Percentiles rank a stretch among this genome's conserved stretches.
Conservation (phyloP, 2,113 vertebrate genomes). For the Zapus hudsonius region DNA sequence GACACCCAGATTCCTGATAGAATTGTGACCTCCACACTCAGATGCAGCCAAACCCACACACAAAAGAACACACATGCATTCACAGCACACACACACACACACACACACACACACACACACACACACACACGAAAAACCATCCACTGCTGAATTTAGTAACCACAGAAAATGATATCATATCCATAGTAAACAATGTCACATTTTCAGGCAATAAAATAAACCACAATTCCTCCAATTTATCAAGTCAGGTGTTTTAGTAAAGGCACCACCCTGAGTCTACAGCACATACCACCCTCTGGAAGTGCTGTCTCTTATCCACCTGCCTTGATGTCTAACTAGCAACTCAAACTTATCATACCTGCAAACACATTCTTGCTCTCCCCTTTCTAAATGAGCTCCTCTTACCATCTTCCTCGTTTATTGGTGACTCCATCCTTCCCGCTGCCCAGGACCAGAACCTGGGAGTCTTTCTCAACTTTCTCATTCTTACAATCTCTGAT, state of each 20-base stretch:
- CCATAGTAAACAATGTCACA: neutral
- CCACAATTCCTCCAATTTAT: neutral
- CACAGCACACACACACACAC: too few species aligned
- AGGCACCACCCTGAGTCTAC: neutral
- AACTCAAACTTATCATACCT: neutral
- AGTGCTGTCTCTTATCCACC: neutral
- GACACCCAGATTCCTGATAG: too few species aligned
- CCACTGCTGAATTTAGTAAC: neutral
- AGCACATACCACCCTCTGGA: fast-evolving
- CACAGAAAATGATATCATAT: neutral
- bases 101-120: too few species aligned
- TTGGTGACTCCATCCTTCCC: neutral
- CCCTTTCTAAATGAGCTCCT: neutral
- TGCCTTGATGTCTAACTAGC: neutral
- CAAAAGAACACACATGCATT: too few species aligned
- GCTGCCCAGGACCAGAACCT: neutral
- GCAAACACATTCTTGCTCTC: neutral
- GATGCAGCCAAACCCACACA: too few species aligned
- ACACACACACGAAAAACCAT: too few species aligned
- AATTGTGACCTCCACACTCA: too few species aligned
- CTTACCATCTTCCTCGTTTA: neutral
- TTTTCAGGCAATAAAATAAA: neutral
- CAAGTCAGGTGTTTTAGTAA: neutral
- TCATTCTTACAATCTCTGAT: neutral
- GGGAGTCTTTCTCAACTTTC: neutral